phyloP scores from a whole-genome alignment of 2,797 vertebrate species.

The Gambelia wislizenii region DNA sequence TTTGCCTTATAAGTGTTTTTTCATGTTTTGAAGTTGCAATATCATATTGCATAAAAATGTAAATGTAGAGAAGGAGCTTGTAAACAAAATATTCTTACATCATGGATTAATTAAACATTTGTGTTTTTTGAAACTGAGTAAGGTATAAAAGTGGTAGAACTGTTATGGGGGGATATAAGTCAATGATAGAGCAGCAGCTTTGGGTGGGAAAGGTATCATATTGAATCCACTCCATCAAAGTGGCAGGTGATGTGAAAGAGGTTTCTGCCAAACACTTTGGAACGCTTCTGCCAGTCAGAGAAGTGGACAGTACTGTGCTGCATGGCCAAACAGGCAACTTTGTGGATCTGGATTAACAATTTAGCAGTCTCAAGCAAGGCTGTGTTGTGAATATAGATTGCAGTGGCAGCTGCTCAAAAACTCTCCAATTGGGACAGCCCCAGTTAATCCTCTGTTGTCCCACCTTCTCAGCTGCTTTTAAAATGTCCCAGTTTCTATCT shows the following conservation, averaged over 20 bases:
- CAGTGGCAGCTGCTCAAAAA: background rate
- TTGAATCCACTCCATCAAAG: too few species aligned
- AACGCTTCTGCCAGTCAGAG: background rate
- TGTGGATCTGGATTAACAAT: background rate
- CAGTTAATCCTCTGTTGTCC: too few species aligned
- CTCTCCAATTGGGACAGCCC: too few species aligned
- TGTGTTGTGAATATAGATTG: background rate
- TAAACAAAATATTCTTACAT: background rate
- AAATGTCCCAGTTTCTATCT: too few species aligned
- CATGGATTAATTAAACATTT: background rate
- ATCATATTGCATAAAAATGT: background rate
- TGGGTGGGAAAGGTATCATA: background rate
- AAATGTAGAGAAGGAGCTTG: background rate
- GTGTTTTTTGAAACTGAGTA: background rate
- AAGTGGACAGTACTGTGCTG: too few species aligned
- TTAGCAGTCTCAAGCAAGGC: background rate
- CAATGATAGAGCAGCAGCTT: background rate
- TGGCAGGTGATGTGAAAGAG: background rate
- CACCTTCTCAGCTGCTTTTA: too few species aligned
- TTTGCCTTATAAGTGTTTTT: background rate
- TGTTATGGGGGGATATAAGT: background rate
- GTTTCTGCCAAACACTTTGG: background rate
- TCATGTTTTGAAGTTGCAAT: background rate
- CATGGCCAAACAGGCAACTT: background rate
- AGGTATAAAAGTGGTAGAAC: background rate